A percentile compares a stretch with the other conserved stretches of the same genome.
phyloP scores from a whole-genome alignment of 2,888 invertebrate genomes.

The Melanchra persicariae region DNA sequence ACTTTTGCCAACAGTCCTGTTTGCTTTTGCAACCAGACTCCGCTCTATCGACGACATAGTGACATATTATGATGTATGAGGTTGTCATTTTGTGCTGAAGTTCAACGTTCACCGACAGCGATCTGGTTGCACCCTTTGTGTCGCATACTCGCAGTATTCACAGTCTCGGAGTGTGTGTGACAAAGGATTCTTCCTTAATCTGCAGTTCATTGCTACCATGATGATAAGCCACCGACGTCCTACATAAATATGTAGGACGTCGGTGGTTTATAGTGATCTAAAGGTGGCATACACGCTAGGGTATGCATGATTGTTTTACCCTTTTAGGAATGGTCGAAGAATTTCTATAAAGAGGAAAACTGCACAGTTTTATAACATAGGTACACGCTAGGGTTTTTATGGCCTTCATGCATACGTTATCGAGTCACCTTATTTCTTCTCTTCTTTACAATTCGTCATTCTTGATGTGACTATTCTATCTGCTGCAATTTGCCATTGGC shows the following conservation, averaged over 20 bases:
- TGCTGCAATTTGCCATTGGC: neutral
- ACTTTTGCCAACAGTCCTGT: constrained; percentile 6
- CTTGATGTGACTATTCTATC: too few species aligned
- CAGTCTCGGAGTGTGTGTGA: too few species aligned
- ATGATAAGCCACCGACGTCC: neutral
- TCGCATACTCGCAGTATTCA: neutral
- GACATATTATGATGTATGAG: constrained; percentile 24
- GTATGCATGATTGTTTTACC: too few species aligned
- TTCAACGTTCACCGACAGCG: constrained; percentile 6
- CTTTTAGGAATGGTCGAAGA: too few species aligned
- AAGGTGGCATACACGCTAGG: too few species aligned
- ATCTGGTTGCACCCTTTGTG: neutral
- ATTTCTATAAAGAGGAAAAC: too few species aligned
- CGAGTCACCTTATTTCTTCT: neutral
- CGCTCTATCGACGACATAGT: neutral
- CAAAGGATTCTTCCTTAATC: neutral
- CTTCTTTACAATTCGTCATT: too few species aligned
- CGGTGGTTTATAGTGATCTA: too few species aligned
- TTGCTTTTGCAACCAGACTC: neutral
- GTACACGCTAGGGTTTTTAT: neutral
- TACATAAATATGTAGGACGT: too few species aligned
- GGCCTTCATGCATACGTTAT: too few species aligned
- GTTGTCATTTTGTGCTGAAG: constrained; percentile 5
- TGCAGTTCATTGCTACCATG: neutral
- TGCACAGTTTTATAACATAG: too few species aligned